Evolutionary conservation across 2,113 vertebrate species (phyloP).

Genomic region (Megalops atlanticus): DNA sequence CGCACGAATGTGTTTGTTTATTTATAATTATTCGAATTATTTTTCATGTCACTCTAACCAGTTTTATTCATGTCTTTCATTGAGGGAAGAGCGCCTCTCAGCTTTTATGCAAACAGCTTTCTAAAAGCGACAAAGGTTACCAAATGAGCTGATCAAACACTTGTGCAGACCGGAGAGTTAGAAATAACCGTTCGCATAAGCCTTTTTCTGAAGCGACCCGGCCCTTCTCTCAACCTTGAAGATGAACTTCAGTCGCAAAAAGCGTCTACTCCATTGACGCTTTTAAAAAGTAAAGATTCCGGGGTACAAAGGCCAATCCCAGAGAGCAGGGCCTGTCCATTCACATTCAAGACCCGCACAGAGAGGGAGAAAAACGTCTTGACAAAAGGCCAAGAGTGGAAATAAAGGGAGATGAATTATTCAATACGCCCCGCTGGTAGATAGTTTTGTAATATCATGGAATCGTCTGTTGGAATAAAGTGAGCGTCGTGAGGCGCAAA

Average conservation of each 20-base stretch:
- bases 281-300: constrained; percentile 70
- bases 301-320: constrained; percentile 76
- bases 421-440: constrained; percentile 83
- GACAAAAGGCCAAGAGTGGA: constrained; percentile 77
- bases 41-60: neutral
- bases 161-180: constrained; percentile 40
- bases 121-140: constrained; percentile 34
- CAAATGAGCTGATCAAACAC: constrained; percentile 50
- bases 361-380: constrained; percentile 65
- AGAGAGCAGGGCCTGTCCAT: constrained; percentile 66
- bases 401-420: constrained; percentile 84
- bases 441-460: constrained; percentile 84
- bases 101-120: neutral
- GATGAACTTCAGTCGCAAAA: constrained; percentile 85
- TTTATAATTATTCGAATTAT: neutral
- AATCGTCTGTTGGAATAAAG: constrained; percentile 72
- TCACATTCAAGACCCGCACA: constrained; percentile 78
- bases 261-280: constrained; percentile 70
- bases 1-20: neutral
- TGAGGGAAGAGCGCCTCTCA: neutral
- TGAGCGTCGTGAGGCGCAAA: constrained; percentile 74
- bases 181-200: constrained; percentile 58
- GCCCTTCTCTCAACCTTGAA: constrained; percentile 78
- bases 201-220: constrained; percentile 43
- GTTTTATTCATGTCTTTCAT: neutral